phyloP scores from a whole-genome alignment of 2,888 invertebrate species.

The Malachius bipustulatus region DNA sequence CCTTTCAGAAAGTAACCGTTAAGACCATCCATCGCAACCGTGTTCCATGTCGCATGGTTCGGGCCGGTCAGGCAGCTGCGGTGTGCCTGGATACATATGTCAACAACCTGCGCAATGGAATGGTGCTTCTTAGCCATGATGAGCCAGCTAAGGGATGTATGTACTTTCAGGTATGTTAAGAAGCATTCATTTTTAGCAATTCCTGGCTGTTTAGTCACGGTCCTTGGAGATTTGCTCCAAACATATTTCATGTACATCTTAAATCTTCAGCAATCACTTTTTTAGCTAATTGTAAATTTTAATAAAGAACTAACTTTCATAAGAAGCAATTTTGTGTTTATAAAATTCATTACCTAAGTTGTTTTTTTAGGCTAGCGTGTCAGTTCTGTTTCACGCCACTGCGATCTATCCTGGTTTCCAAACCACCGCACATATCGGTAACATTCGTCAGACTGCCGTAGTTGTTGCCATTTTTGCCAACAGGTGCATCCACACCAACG shows the following conservation, averaged over 20 bases:
- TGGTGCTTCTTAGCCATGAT: slow-evolving; percentile 60
- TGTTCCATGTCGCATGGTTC: slow-evolving; percentile 75
- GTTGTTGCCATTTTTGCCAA: slow-evolving; percentile 63
- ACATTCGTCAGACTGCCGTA: slow-evolving; percentile 89
- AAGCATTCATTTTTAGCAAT: too few species aligned
- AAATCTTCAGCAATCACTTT: too few species aligned
- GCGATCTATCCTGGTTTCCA: slow-evolving; percentile 76
- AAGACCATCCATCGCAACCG: slow-evolving; percentile 86
- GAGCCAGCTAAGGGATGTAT: slow-evolving; percentile 45
- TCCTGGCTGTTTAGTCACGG: too few species aligned
- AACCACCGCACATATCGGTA: slow-evolving; percentile 91
- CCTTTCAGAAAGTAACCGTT: slow-evolving; percentile 65
- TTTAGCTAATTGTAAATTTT: too few species aligned
- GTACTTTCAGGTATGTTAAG: slow-evolving; percentile 55
- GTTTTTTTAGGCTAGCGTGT: slow-evolving; percentile 84
- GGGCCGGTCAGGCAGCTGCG: slow-evolving; percentile 85
- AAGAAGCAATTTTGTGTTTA: too few species aligned
- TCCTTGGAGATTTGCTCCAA: too few species aligned
- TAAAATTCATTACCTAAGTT: too few species aligned
- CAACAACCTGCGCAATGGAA: slow-evolving; percentile 62
- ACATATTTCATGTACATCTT: too few species aligned
- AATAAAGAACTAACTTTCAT: too few species aligned
- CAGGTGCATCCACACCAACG: slow-evolving; percentile 64
- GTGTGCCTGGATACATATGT: slow-evolving; percentile 54
- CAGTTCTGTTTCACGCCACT: slow-evolving; percentile 78